Evolutionary conservation across 92 coral and sea anemone species (phyloP).

Genomic region (Parazoanthus atlanticus): DNA sequence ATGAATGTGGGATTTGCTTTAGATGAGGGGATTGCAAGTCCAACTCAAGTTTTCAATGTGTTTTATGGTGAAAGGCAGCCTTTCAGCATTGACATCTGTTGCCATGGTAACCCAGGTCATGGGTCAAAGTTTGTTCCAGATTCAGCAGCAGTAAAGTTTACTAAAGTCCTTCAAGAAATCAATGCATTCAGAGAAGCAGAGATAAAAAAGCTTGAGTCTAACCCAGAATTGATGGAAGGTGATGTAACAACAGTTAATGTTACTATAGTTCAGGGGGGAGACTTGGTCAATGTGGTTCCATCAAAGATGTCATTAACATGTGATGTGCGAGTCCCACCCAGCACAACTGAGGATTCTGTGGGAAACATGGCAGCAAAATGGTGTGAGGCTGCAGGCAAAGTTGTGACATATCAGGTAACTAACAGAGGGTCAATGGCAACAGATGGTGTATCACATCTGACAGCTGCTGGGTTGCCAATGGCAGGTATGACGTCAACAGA

Average conservation of each 20-base stretch:
- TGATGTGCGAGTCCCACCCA: conserved; percentile 34
- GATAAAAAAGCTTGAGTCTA: conserved; percentile 3
- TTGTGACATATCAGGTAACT: background rate
- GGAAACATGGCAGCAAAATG: conserved; percentile 20
- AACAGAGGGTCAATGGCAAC: background rate
- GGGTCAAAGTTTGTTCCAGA: conserved; percentile 29
- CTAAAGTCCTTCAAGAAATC: conserved; percentile 32
- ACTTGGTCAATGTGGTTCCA: conserved; percentile 31
- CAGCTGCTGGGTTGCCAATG: background rate
- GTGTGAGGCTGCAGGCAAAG: background rate
- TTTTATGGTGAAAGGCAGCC: conserved; percentile 26
- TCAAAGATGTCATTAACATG: conserved; percentile 7
- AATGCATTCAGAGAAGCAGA: conserved; percentile 24
- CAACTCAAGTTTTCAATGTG: conserved; percentile 14
- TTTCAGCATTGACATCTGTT: conserved; percentile 15
- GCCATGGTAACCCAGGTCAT: conserved; percentile 40
- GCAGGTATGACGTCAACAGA: background rate
- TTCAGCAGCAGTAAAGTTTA: conserved; percentile 34
- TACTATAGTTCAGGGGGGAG: conserved; percentile 29
- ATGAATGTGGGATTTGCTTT: conserved; percentile 25
- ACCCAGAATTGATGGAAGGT: conserved; percentile 1
- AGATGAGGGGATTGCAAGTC: conserved; percentile 32
- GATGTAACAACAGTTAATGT: conserved; percentile 25
- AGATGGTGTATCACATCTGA: background rate
- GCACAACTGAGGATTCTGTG: background rate